Percentiles rank a stretch among this genome's conserved stretches.
Conservation (phyloP, 2,888 invertebrate genomes). For the Phasia obesa region DNA sequence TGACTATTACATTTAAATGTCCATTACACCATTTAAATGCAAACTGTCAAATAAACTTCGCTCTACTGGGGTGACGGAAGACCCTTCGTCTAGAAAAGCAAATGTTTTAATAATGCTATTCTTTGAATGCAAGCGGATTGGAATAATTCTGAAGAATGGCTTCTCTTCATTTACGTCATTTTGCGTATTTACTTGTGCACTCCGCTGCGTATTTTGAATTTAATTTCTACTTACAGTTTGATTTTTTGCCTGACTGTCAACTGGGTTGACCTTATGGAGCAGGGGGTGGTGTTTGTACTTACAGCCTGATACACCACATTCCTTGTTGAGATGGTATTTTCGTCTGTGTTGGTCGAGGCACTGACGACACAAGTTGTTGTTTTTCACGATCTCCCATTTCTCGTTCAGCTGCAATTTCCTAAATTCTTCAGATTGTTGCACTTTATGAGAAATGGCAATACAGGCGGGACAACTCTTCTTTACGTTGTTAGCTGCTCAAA, state of each 20-base stretch:
- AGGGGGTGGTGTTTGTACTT: conserved; percentile 10
- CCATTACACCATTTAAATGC: not conserved
- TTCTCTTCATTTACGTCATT: not conserved
- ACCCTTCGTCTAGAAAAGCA: conserved; percentile 1
- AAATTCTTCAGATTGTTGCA: not conserved
- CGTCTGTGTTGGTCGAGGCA: conserved; percentile 30
- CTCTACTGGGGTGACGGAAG: conserved; percentile 8
- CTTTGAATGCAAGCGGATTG: conserved; percentile 46
- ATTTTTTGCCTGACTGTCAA: conserved; percentile 12
- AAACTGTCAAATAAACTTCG: conserved; percentile 37
- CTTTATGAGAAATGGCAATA: not conserved
- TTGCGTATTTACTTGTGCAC: not conserved
- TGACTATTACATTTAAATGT: no score
- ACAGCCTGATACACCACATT: conserved; percentile 16
- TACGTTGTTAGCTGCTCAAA: conserved; percentile 4
- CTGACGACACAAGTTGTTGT: conserved; percentile 19
- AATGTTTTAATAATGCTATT: conserved; percentile 23
- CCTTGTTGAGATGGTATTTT: not conserved
- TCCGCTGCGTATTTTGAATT: not conserved
- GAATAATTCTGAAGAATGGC: conserved; percentile 8
- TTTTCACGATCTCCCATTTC: conserved; percentile 25
- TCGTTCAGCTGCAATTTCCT: conserved; percentile 1
- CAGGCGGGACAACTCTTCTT: not conserved
- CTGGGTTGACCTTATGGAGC: not conserved
- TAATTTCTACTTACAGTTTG: conserved; percentile 30